Evolutionary conservation across 2,888 invertebrate species (phyloP), one percentile per base, ranked within the genome.

Genomic region (Mechanitis mazaeus): DNA sequence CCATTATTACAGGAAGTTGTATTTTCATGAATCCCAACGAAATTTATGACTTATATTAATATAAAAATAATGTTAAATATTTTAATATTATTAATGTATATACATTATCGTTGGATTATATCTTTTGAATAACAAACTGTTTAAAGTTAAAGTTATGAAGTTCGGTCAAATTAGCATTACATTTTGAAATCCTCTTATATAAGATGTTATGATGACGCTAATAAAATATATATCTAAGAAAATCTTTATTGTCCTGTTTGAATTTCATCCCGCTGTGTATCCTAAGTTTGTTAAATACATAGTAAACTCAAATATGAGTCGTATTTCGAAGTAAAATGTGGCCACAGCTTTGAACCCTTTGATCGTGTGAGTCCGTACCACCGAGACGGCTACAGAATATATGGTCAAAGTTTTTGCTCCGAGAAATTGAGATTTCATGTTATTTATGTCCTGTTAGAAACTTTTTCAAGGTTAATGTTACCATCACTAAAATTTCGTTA

Each of bases 371-470:
- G 55, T 46, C 63, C 61, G 57, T 60, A 54, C 61, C 47, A 63
- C 60, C 33, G 50, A 58, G 59, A 33, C 45, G 54, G 56, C 50
- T 59, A 50, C 60, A 63, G 57, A 76, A 76, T 77, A 80, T 81
- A 80, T 80, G 69, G 75, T 76, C 72, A 72, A 80, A 82, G 75
- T 80, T 81, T 77, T 72, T 72, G 69, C 71, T 71, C 66, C 68
- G 74, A 74, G 71, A 72, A 73, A 68, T 71, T 71, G 50, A 64
- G 61, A 50, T 59, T 55, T 62, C 58, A 56, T 58, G 58, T 65
- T 59, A 68, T 64, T 64, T 64, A 60, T 61, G 56, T 55, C 46
- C 53, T 9, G 55, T 35, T 54, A 64, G 54, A 53, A 56, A 54
- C 54, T 33, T 20, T 59, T 46, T 58, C 33, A 46, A 31, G 54